These are phyloP conservation scores for Notarius quadriscutis DNA, from an alignment of 2,113 vertebrate species.

Conservation along the genomic window DNA sequence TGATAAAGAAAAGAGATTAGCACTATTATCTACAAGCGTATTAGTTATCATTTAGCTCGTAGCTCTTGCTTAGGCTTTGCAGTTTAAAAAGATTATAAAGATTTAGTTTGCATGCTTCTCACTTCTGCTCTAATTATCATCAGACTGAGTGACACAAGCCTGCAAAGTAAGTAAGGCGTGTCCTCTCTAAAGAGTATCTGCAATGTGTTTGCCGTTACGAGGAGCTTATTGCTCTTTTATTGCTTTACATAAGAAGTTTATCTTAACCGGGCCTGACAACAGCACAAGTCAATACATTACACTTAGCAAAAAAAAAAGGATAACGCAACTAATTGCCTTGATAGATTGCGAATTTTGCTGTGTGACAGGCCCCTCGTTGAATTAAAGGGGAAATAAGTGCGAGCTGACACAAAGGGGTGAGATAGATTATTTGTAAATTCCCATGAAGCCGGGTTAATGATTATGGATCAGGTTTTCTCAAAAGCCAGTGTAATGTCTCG, in stretches of 20 bases:
- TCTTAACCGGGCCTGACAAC: constrained; percentile 16
- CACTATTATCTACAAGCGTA: neutral
- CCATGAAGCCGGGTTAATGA: constrained; percentile 32
- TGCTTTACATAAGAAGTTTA: constrained; percentile 40
- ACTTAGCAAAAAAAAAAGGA: neutral
- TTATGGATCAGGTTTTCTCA: constrained; percentile 19
- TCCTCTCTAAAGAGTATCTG: neutral
- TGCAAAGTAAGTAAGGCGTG: constrained; percentile 26
- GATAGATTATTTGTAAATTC: constrained; percentile 32
- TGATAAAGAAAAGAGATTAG: neutral
- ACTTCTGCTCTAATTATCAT: neutral
- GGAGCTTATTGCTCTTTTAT: constrained; percentile 31
- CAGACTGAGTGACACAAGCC: neutral
- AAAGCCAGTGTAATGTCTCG: neutral
- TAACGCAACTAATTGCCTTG: constrained; percentile 27
- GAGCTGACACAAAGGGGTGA: constrained; percentile 14
- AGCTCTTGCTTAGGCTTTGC: neutral
- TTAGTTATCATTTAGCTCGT: neutral
- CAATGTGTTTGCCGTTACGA: neutral
- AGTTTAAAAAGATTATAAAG: neutral
- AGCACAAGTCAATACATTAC: constrained; percentile 25
- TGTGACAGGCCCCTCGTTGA: neutral
- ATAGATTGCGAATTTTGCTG: neutral
- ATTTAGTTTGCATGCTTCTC: neutral
- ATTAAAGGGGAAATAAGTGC: constrained; percentile 29